Evolutionary conservation across 30 jellyfish, hydroid and myxozoan species (phyloP).

Genomic region (Aurelia coerulea): DNA sequence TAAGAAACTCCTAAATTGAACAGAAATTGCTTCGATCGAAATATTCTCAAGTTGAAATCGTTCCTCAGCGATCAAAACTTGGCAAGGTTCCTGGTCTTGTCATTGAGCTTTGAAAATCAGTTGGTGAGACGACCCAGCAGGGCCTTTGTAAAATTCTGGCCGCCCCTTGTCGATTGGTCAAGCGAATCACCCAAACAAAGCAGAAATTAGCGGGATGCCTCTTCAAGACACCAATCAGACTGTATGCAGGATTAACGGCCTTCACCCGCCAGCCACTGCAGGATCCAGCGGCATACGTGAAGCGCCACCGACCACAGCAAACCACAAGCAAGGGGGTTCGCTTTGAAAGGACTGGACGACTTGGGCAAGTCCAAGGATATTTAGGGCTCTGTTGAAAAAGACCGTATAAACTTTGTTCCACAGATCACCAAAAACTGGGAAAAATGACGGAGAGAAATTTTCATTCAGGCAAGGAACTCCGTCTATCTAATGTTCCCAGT

Average conservation of each 20-base stretch:
- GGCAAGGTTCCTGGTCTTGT: slow-evolving; percentile 44
- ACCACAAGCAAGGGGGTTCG: background rate
- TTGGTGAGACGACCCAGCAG: slow-evolving; percentile 56
- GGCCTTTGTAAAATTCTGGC: slow-evolving; percentile 60
- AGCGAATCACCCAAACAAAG: slow-evolving; percentile 61
- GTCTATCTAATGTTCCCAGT: too few species aligned
- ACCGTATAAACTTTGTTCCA: too few species aligned
- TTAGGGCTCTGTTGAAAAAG: too few species aligned
- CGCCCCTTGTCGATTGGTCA: slow-evolving; percentile 76
- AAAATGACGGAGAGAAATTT: too few species aligned
- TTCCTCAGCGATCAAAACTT: slow-evolving; percentile 15
- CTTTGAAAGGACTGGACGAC: too few species aligned
- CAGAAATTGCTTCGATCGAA: background rate
- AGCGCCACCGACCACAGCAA: background rate
- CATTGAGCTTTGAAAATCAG: slow-evolving; percentile 58
- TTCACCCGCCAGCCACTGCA: slow-evolving; percentile 28
- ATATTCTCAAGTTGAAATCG: background rate
- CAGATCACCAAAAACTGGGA: too few species aligned
- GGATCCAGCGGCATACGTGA: too few species aligned
- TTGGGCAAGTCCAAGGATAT: too few species aligned
- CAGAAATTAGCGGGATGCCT: slow-evolving; percentile 76
- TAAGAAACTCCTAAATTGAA: too few species aligned
- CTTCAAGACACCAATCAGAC: slow-evolving; percentile 84
- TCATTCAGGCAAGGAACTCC: too few species aligned
- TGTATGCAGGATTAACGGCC: slow-evolving; percentile 42